Evolutionary conservation across 2,888 invertebrate genomes (phyloP), one percentile per base, ranked within the genome.

Genomic region (Himalopsyche anomala): DNA sequence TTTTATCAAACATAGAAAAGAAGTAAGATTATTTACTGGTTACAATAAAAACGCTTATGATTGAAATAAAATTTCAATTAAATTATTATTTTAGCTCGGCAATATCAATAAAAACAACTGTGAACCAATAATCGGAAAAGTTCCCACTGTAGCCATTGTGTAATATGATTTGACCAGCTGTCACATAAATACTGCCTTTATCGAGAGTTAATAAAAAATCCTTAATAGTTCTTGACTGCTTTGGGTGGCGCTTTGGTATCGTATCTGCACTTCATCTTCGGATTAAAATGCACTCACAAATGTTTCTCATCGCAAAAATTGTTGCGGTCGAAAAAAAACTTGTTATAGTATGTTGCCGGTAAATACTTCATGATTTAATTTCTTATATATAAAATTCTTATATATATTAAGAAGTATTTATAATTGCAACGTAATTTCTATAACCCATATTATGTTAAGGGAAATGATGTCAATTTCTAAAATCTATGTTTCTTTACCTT

Each of bases 221-320:
- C 56, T 56, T 80, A 81, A 81, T 84, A 28, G 80, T 62, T 81
- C 45, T n/a, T 84, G 84, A 40, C 81, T 84, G 42, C 80, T 80
- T 80, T n/a, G 42, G 84, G 84, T 84, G 84, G 62, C 56, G 84
- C 81, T 81, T 80, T 5, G 51, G 62, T 74, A 17, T 56, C 81
- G 38, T 81, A 84, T 84, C 84, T 84, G 38, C 19, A 36, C 74
- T 36, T 74, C 74, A 74, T 74, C 74, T 74, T 74, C 6, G 74
- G 74, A 74, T 74, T 74, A 74, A 74, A 74, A 9, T 74, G 19
- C 38, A 36, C 36, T 36, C 36, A 38, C 36, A 36, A 15, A 74
- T 74, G 36, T 36, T 74, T 74, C 74, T 74, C 74, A 74, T 74
- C 36, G 74, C 74, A 74, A 8, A 74, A 74, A 74, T 38, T 36